These are phyloP conservation scores for Drosophila nebulosa DNA, from an alignment of 1,140 invertebrate species.

Conservation along the genomic window DNA sequence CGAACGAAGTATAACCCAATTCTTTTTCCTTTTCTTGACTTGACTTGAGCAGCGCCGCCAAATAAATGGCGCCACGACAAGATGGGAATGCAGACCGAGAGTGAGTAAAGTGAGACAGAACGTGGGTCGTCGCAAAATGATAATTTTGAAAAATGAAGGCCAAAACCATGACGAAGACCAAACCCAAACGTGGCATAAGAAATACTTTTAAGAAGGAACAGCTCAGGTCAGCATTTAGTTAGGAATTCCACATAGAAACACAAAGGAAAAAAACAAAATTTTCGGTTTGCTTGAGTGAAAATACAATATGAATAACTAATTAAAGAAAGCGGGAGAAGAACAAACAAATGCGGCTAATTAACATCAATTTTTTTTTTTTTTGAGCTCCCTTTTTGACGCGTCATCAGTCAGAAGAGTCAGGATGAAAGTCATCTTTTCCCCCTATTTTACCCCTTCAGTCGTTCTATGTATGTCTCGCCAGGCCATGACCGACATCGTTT, in stretches of 20 bases:
- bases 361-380: conserved; percentile 38
- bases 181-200: conserved; percentile 15
- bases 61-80: conserved; percentile 59
- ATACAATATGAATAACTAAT: conserved; percentile 67
- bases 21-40: conserved; percentile 36
- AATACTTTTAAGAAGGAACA: not conserved
- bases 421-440: not conserved
- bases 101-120: not conserved
- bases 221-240: not conserved
- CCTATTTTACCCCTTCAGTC: too few species aligned
- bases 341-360: conserved; percentile 68
- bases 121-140: conserved; percentile 28
- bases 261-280: conserved; percentile 16
- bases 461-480: too few species aligned
- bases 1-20: conserved; percentile 63
- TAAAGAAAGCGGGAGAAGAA: conserved; percentile 27
- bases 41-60: conserved; percentile 22
- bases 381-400: conserved; percentile 30
- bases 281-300: conserved; percentile 10
- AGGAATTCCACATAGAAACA: not conserved
- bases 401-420: conserved; percentile 47
- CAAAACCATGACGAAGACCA: conserved; percentile 10
- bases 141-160: conserved; percentile 54
- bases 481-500: too few species aligned
- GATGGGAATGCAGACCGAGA: conserved; percentile 5